phyloP scores from a whole-genome alignment of 1,140 invertebrate species.

The Matsumurasca onukii region DNA sequence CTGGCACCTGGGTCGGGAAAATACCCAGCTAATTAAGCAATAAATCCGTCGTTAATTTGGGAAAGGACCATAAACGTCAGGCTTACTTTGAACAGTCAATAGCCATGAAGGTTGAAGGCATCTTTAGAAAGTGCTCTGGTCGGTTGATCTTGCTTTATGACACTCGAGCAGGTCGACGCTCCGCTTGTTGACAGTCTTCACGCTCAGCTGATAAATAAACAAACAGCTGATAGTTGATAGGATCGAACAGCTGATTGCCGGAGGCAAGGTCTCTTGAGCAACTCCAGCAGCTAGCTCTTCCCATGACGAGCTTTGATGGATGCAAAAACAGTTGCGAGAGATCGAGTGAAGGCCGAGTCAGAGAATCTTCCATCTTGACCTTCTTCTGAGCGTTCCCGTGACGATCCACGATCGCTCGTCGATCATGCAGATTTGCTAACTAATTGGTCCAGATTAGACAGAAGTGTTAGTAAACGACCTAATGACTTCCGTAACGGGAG shows the following conservation, averaged over 20 bases:
- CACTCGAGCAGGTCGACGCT: no score
- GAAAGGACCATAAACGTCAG: slow-evolving; percentile 5
- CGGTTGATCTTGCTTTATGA: background rate
- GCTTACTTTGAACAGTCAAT: slow-evolving; percentile 1
- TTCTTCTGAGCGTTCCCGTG: background rate
- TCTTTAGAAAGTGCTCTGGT: slow-evolving; percentile 10
- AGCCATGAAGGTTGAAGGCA: slow-evolving; percentile 6
- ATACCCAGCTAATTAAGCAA: slow-evolving; percentile 8
- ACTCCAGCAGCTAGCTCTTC: background rate
- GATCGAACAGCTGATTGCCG: no score
- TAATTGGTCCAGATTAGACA: no score
- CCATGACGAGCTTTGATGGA: slow-evolving; percentile 15
- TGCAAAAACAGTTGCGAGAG: slow-evolving; percentile 10
- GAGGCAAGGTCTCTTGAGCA: background rate
- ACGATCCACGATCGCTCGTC: no score
- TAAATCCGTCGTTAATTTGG: background rate
- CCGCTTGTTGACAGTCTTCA: no score
- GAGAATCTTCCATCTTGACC: background rate
- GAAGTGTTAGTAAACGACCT: no score
- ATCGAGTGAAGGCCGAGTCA: background rate
- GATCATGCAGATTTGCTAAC: no score
- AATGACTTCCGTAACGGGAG: no score
- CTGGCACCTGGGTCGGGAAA: no score
- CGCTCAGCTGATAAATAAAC: no score
- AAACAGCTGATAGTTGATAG: no score